Conservation (phyloP, 1,140 invertebrate genomes). For the Macrosteles quadrilineatus region DNA sequence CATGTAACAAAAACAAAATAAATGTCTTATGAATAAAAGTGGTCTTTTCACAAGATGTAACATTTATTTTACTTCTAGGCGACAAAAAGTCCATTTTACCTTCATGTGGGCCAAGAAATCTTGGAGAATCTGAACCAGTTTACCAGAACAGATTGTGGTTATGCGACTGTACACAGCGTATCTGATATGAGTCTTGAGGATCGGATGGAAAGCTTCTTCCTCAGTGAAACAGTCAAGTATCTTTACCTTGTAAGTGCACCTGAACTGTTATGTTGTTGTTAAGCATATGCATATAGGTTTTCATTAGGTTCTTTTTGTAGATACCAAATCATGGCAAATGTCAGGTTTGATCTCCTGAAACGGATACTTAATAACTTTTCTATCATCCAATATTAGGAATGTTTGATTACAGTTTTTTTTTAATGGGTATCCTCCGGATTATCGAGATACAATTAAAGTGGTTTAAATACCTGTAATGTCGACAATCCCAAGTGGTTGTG, state of each 20-base stretch:
- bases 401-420: background rate
- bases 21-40: too few relatives aligned
- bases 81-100: constrained; percentile 88
- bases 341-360: background rate
- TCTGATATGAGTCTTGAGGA: constrained; percentile 78
- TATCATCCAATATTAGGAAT: background rate
- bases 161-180: constrained; percentile 88
- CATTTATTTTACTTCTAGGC: constrained; percentile 59
- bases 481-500: too few relatives aligned
- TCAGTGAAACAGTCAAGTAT: constrained; percentile 98
- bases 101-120: constrained; percentile 88
- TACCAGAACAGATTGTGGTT: constrained; percentile 91
- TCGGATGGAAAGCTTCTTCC: constrained; percentile 97
- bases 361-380: background rate
- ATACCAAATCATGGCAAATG: background rate
- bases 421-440: too few relatives aligned
- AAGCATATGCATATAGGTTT: background rate
- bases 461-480: too few relatives aligned
- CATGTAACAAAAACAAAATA: too few relatives aligned
- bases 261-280: constrained; percentile 57
- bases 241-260: constrained; percentile 82
- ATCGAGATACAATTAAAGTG: too few relatives aligned
- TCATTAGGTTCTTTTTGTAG: background rate
- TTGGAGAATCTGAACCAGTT: constrained; percentile 84
- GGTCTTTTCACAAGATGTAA: too few relatives aligned